phyloP scores from a whole-genome alignment of 2,113 vertebrate genomes.

The Clarias gariepinus region DNA sequence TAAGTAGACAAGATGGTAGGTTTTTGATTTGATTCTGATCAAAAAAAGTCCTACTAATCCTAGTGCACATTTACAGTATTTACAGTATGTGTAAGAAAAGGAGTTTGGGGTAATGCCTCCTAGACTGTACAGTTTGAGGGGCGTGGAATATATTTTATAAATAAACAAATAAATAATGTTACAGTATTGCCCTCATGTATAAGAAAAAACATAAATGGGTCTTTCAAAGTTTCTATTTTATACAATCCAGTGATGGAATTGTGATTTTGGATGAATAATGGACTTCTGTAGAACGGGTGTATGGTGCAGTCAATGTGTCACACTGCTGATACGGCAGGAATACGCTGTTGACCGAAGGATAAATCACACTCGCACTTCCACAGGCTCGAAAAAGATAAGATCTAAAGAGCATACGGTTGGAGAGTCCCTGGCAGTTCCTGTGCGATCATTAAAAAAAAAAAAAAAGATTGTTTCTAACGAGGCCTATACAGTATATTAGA shows the following conservation, averaged over 20 bases:
- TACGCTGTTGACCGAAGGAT: slow-evolving; percentile 46
- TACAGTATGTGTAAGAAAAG: no score
- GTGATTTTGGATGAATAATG: slow-evolving; percentile 66
- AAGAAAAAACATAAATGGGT: not conserved
- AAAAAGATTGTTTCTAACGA: not conserved
- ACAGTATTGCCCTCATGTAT: not conserved
- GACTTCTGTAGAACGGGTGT: slow-evolving; percentile 43
- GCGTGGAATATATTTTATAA: not conserved
- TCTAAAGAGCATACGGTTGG: not conserved
- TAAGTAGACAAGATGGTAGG: not conserved
- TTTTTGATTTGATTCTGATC: not conserved
- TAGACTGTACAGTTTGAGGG: not conserved
- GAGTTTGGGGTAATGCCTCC: no score
- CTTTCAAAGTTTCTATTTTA: slow-evolving; percentile 25
- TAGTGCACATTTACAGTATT: no score
- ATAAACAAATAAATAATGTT: not conserved
- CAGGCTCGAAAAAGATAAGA: not conserved
- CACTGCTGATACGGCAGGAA: slow-evolving; percentile 52
- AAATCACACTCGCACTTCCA: slow-evolving; percentile 1
- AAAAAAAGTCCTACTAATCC: not conserved
- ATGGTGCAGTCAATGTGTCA: slow-evolving; percentile 38
- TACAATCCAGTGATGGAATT: slow-evolving; percentile 53
- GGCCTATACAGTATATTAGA: not conserved
- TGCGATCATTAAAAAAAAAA: not conserved
- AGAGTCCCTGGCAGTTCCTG: not conserved